phyloP scores from a whole-genome alignment of 2,797 vertebrate species.

The Cossypha polioptera region DNA sequence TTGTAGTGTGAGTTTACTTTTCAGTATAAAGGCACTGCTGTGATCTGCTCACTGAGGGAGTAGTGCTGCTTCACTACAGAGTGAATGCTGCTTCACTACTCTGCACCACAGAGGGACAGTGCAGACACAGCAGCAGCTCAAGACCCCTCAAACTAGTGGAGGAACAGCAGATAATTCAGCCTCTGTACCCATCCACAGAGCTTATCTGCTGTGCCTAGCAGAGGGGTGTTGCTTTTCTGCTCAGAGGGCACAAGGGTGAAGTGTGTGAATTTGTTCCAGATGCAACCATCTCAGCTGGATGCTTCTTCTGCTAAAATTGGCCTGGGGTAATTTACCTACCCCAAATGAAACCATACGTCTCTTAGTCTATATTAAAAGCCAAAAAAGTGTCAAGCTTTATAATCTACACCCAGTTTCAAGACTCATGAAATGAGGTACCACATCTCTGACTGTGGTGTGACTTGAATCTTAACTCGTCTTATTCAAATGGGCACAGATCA shows the following conservation, averaged over 20 bases:
- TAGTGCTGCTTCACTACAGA: background rate
- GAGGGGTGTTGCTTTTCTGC: background rate
- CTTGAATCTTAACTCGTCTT: background rate
- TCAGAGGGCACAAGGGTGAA: background rate
- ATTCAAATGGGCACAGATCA: background rate
- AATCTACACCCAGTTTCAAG: background rate
- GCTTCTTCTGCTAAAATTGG: background rate
- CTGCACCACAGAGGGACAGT: background rate
- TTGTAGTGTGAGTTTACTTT: background rate
- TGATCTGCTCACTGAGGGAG: fast-evolving
- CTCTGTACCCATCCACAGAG: background rate
- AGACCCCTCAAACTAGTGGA: background rate
- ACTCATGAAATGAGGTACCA: background rate
- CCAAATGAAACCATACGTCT: background rate
- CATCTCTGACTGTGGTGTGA: background rate
- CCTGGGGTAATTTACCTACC: background rate
- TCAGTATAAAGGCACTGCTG: background rate
- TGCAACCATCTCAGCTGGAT: background rate
- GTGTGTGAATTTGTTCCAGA: background rate
- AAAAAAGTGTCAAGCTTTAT: background rate
- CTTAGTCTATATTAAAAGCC: background rate
- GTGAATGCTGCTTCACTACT: background rate
- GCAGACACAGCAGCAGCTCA: background rate
- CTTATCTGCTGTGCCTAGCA: background rate
- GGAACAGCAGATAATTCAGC: background rate